Percentiles rank a stretch among this genome's conserved stretches.
Conservation (phyloP, 2,888 invertebrate genomes). For the Trichacis sp. region DNA sequence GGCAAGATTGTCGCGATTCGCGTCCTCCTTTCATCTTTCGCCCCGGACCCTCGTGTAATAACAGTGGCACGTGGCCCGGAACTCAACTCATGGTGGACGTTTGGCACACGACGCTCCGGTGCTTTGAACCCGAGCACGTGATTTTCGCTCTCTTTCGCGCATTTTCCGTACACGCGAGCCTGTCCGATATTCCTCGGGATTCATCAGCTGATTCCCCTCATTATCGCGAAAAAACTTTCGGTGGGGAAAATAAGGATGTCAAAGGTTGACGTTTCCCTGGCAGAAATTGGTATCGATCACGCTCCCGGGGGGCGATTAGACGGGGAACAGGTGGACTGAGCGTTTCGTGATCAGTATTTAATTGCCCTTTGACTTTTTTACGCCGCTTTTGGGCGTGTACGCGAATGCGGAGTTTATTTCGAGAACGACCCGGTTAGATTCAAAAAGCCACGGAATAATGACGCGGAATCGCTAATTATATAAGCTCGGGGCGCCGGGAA, state of each 20-base stretch:
- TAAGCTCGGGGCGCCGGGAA: neutral
- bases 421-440: neutral
- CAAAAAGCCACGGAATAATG: conserved; percentile 3
- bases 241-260: conserved; percentile 30
- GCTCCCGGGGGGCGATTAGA: neutral
- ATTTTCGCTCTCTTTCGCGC: conserved; percentile 39
- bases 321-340: neutral
- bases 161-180: conserved; percentile 14
- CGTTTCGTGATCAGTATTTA: neutral
- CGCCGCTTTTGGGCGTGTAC: neutral
- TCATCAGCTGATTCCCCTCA: conserved; percentile 18
- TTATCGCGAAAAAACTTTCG: conserved; percentile 22
- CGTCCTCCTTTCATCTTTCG: too few species aligned
- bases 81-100: neutral
- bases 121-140: neutral
- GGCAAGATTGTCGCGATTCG: too few species aligned
- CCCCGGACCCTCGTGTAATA: too few species aligned
- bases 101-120: neutral
- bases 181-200: conserved; percentile 41
- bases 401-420: neutral
- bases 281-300: conserved; percentile 15
- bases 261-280: conserved; percentile 21
- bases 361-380: neutral
- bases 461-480: conserved; percentile 1
- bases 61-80: conserved; percentile 2